These are phyloP conservation scores for Tetramorium simillimum DNA, from an alignment of 1,140 invertebrate species.

Conservation along the genomic window DNA sequence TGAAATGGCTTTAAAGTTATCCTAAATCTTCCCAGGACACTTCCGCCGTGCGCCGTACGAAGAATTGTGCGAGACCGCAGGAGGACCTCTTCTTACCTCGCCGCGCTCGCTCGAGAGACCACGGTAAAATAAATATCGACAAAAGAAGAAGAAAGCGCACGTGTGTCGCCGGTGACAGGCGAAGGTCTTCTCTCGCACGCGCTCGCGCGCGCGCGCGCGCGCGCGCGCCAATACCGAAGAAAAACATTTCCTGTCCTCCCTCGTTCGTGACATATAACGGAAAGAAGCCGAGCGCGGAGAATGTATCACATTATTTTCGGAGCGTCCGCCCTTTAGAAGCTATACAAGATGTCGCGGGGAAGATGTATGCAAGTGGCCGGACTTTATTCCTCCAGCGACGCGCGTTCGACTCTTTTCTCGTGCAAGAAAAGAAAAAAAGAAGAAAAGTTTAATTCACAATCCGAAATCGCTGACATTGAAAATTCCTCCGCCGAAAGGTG, in stretches of 20 bases:
- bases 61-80: slow-evolving; percentile 63
- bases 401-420: not conserved
- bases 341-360: slow-evolving; percentile 9
- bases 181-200: slow-evolving; percentile 13
- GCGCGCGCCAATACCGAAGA: slow-evolving; percentile 42
- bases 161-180: slow-evolving; percentile 61
- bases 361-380: not conserved
- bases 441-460: not conserved
- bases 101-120: slow-evolving; percentile 42
- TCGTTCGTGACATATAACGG: slow-evolving; percentile 48
- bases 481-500: not conserved
- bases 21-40: slow-evolving; percentile 51
- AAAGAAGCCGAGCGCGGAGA: slow-evolving; percentile 36
- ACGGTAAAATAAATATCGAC: slow-evolving; percentile 68
- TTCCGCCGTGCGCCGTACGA: slow-evolving; percentile 30
- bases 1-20: slow-evolving; percentile 67
- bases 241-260: slow-evolving; percentile 51
- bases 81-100: slow-evolving; percentile 32
- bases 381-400: not conserved
- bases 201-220: not conserved
- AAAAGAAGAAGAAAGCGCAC: slow-evolving; percentile 41
- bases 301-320: slow-evolving; percentile 56
- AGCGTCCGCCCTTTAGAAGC: slow-evolving; percentile 26
- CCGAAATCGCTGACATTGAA: not conserved
- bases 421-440: not conserved